These are phyloP conservation scores for Mesoclemmys tuberculata DNA, from an alignment of 2,113 vertebrate species.

Conservation along the genomic window DNA sequence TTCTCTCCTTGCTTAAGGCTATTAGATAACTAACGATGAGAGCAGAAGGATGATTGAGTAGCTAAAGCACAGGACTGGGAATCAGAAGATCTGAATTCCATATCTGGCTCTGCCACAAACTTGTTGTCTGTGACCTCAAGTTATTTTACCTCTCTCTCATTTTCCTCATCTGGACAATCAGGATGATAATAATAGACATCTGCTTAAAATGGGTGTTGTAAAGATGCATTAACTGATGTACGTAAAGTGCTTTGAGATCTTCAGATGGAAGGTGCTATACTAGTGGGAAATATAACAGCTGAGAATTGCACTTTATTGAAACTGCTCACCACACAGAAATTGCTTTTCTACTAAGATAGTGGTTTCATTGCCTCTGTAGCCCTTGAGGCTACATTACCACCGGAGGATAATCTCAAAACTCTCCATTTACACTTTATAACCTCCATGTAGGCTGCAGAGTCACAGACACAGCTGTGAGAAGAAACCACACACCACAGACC, in stretches of 20 bases:
- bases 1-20: conserved; percentile 18
- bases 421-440: conserved; percentile 72
- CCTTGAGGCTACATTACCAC: conserved; percentile 47
- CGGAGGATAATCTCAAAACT: conserved; percentile 58
- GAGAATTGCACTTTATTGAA: conserved; percentile 3
- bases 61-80: neutral
- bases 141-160: neutral
- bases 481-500: conserved; percentile 83
- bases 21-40: conserved; percentile 32
- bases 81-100: neutral
- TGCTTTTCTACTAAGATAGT: conserved; percentile 10
- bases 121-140: neutral
- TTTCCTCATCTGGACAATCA: neutral
- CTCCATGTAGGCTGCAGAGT: conserved; percentile 54
- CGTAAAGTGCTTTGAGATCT: neutral
- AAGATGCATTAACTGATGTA: neutral
- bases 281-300: neutral
- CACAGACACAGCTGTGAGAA: conserved; percentile 83
- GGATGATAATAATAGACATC: neutral
- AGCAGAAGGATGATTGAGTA: neutral
- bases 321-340: conserved; percentile 4
- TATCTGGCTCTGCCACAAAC: neutral
- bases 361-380: conserved; percentile 53
- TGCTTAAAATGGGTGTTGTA: neutral
- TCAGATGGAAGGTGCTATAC: neutral